These are phyloP conservation scores for Nowickia ferox DNA, from an alignment of 2,888 invertebrate species.

Conservation along the genomic window DNA sequence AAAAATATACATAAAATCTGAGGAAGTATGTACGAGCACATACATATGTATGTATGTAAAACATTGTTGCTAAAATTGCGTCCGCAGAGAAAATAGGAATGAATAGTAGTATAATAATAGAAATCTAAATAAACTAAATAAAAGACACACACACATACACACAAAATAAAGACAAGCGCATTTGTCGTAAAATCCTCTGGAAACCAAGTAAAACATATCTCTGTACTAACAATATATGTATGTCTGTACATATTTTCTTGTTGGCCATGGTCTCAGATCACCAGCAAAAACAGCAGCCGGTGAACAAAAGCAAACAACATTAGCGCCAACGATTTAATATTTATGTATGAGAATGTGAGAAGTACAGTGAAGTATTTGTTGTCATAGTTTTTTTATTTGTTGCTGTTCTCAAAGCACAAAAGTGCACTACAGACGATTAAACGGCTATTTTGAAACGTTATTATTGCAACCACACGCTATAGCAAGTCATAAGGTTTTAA, in stretches of 20 bases:
- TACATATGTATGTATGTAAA: too few relatives aligned
- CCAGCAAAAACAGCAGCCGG: slow-evolving; percentile 41
- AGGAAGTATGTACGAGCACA: slow-evolving; percentile 31
- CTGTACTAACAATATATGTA: slow-evolving; percentile 29
- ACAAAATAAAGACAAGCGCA: slow-evolving; percentile 41
- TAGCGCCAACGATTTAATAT: slow-evolving; percentile 61
- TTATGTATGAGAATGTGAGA: slow-evolving; percentile 39
- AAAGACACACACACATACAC: too few relatives aligned
- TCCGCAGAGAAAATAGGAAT: slow-evolving; percentile 1
- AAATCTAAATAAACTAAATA: background rate
- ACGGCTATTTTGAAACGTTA: slow-evolving; percentile 15
- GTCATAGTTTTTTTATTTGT: slow-evolving; percentile 4
- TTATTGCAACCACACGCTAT: slow-evolving; percentile 46
- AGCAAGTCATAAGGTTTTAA: background rate
- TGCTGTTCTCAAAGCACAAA: background rate
- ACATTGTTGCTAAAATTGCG: slow-evolving; percentile 50
- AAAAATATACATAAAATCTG: slow-evolving; percentile 39
- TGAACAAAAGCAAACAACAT: slow-evolving; percentile 51
- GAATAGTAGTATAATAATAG: background rate
- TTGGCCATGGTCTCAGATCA: slow-evolving; percentile 54
- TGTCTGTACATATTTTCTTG: slow-evolving; percentile 22
- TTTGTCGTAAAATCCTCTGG: slow-evolving; percentile 42
- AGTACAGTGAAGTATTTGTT: slow-evolving; percentile 32
- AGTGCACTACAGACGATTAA: slow-evolving; percentile 2
- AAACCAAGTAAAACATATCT: slow-evolving; percentile 36